Evolutionary conservation across 2,888 invertebrate species (phyloP).

Genomic region (Rhingia campestris): DNA sequence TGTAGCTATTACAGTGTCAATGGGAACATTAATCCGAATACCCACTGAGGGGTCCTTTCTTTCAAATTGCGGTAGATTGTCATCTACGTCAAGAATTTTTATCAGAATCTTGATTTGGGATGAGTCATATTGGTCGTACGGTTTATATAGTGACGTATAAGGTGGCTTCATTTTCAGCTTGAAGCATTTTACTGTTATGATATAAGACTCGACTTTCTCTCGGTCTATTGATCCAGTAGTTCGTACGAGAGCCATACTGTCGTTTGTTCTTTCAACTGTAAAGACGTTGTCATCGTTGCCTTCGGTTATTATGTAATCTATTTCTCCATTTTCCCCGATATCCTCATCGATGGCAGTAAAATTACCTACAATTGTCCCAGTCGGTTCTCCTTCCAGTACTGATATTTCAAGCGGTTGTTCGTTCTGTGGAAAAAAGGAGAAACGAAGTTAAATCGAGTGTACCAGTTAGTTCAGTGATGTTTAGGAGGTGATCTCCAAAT

Average conservation of each 20-base stretch:
- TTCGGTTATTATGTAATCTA: constrained; percentile 89
- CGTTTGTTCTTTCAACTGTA: constrained; percentile 85
- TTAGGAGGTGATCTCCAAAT: too few relatives aligned
- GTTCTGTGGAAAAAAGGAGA: constrained; percentile 83
- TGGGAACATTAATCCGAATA: constrained; percentile 89
- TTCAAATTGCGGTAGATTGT: constrained; percentile 88
- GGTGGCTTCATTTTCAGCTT: constrained; percentile 84
- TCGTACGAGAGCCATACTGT: constrained; percentile 86
- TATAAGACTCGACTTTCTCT: constrained; percentile 85
- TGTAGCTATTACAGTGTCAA: constrained; percentile 88
- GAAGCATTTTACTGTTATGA: constrained; percentile 88
- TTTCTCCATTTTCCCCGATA: constrained; percentile 88
- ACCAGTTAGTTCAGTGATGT: neutral
- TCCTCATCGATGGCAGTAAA: constrained; percentile 90
- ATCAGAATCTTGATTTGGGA: constrained; percentile 87
- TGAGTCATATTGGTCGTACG: constrained; percentile 87
- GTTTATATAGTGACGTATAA: constrained; percentile 77
- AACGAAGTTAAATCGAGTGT: constrained; percentile 2
- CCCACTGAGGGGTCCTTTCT: constrained; percentile 87
- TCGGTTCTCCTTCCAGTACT: constrained; percentile 87
- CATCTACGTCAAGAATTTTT: constrained; percentile 88
- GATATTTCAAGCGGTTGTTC: constrained; percentile 86
- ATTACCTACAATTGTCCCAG: constrained; percentile 87
- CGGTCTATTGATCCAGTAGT: constrained; percentile 87
- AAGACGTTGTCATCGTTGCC: constrained; percentile 88